Conservation (phyloP, 2,888 invertebrate species). For the Tachina fera region DNA sequence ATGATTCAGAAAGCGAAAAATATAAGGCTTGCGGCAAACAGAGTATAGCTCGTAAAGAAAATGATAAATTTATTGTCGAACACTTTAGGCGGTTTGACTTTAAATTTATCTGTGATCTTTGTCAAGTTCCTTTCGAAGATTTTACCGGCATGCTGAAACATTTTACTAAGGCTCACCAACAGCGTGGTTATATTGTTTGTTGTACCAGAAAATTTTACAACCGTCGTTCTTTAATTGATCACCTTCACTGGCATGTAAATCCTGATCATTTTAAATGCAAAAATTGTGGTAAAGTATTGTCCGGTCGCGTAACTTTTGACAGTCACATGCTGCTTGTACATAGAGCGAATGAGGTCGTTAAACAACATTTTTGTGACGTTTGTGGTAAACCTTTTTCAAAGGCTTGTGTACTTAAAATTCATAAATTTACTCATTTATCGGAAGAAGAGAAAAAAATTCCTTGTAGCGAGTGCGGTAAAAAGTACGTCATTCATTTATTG, state of each 20-base stretch:
- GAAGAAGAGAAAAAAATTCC: slow-evolving; percentile 79
- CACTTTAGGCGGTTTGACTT: slow-evolving; percentile 33
- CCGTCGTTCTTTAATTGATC: slow-evolving; percentile 79
- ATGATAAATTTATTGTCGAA: slow-evolving; percentile 55
- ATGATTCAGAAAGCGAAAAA: neutral
- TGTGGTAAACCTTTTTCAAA: slow-evolving; percentile 76
- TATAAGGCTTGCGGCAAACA: slow-evolving; percentile 8
- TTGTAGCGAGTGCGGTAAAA: slow-evolving; percentile 80
- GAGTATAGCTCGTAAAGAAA: slow-evolving; percentile 33
- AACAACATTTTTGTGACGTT: slow-evolving; percentile 75
- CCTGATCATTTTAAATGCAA: slow-evolving; percentile 81
- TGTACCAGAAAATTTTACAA: slow-evolving; percentile 81
- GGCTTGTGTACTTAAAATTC: slow-evolving; percentile 79
- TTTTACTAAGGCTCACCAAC: slow-evolving; percentile 69
- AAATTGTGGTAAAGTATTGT: slow-evolving; percentile 77
- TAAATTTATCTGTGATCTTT: slow-evolving; percentile 43
- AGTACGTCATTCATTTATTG: slow-evolving; percentile 72
- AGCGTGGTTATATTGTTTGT: slow-evolving; percentile 79
- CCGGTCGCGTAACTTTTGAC: slow-evolving; percentile 76
- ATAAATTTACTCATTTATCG: slow-evolving; percentile 80
- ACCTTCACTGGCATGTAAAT: slow-evolving; percentile 80
- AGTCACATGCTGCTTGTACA: slow-evolving; percentile 76
- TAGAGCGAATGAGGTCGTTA: slow-evolving; percentile 75
- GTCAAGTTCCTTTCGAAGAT: slow-evolving; percentile 32
- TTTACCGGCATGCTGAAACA: slow-evolving; percentile 62